A percentile compares a stretch with the other conserved stretches of the same genome.
Evolutionary conservation across 2,797 vertebrate genomes (phyloP).

Genomic region (Rhincodon typus): DNA sequence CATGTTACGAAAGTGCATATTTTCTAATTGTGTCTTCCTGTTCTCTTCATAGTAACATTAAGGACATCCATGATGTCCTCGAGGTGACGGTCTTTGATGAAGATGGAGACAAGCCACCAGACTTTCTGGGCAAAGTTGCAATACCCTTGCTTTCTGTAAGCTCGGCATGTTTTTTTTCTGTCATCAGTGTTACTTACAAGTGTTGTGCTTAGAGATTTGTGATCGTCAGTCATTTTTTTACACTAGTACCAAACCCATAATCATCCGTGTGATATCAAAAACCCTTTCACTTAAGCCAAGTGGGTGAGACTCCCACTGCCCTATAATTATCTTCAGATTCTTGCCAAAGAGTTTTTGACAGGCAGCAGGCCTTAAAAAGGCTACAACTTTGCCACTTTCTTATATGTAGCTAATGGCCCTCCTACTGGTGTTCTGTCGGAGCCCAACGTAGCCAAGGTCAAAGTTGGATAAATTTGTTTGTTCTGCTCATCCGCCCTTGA

Average conservation of each 20-base stretch:
- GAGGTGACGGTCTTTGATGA: conserved; percentile 86
- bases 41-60: conserved; percentile 72
- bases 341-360: not conserved
- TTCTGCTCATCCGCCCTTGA: not conserved
- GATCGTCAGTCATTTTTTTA: not conserved
- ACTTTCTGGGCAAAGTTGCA: conserved; percentile 83
- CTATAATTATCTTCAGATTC: not conserved
- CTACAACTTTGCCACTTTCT: not conserved
- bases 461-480: not conserved
- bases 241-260: not conserved
- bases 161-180: conserved; percentile 35
- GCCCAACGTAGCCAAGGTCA: not conserved
- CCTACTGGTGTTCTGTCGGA: no score
- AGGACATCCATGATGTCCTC: conserved; percentile 84
- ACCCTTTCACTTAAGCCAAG: not conserved
- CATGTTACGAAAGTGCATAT: not conserved
- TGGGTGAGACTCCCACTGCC: not conserved
- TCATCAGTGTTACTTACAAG: not conserved
- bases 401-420: not conserved
- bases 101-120: conserved; percentile 83
- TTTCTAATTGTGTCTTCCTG: not conserved
- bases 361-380: not conserved
- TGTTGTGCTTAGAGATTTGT: not conserved
- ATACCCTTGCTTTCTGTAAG: conserved; percentile 87
- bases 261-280: not conserved